phyloP scores from a whole-genome alignment of 30 jellyfish, hydroid and myxozoan species.

The Phacellophora camtschatica region DNA sequence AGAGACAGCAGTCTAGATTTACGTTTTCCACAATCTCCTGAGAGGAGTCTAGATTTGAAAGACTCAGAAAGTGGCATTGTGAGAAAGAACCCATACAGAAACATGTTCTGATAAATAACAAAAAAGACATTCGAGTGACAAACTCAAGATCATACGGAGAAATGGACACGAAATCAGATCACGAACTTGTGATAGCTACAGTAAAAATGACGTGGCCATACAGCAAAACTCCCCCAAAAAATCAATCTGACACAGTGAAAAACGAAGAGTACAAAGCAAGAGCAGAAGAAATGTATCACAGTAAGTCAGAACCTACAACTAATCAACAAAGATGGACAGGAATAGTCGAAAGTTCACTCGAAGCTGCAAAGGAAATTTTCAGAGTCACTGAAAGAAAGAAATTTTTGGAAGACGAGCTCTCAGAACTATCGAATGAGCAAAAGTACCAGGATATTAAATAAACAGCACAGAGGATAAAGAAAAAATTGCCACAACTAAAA shows the following conservation, averaged over 20 bases:
- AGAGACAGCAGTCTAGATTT: too few species aligned
- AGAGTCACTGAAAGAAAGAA: not conserved
- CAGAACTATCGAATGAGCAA: not conserved
- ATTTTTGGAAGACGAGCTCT: not conserved
- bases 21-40: too few species aligned
- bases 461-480: not conserved
- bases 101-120: not conserved
- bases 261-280: not conserved
- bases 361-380: not conserved
- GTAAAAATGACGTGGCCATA: not conserved
- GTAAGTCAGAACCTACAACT: not conserved
- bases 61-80: not conserved
- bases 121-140: not conserved
- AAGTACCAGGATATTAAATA: not conserved
- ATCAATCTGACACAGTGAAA: not conserved
- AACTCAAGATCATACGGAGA: slow-evolving; percentile 7
- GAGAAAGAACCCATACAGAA: slow-evolving; percentile 1
- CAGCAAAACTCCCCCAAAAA: not conserved
- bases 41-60: not conserved
- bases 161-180: not conserved
- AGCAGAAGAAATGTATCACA: not conserved
- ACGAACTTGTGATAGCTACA: not conserved
- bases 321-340: not conserved
- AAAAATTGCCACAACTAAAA: not conserved
- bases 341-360: not conserved